Conservation (phyloP, 35 echinoderm and acorn worm genomes). For the Chiridota heheva region DNA sequence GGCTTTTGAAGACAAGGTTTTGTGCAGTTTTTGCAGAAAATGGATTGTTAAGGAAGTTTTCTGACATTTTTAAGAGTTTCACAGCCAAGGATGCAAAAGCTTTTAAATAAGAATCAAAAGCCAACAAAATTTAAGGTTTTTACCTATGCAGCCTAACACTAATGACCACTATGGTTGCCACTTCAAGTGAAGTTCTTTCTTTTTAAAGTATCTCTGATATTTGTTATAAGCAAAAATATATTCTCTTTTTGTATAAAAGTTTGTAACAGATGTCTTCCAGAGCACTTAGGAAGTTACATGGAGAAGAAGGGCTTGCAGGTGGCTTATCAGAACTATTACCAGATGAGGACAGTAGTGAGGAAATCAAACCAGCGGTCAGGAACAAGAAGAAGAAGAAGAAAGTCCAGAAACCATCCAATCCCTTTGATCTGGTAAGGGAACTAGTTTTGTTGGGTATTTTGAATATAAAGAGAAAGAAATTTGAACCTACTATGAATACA, state of each 20-base stretch:
- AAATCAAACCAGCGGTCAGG: neutral
- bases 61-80: too few species aligned
- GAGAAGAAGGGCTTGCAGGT: neutral
- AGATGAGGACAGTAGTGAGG: neutral
- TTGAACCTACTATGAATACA: too few species aligned
- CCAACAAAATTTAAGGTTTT: neutral
- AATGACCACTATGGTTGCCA: neutral
- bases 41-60: too few species aligned
- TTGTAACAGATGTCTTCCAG: slow-evolving; percentile 70
- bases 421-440: neutral
- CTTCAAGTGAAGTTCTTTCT: too few species aligned
- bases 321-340: neutral
- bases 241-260: neutral
- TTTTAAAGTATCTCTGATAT: neutral
- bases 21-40: too few species aligned
- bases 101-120: too few species aligned
- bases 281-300: slow-evolving; percentile 57
- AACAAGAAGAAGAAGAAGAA: neutral
- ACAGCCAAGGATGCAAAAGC: too few species aligned
- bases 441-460: neutral
- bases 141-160: neutral
- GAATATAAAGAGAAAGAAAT: neutral
- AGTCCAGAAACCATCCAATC: neutral
- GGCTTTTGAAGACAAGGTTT: too few species aligned
- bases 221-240: neutral